phyloP scores from a whole-genome alignment of 2,888 invertebrate genomes.

The Oscheius myriophilus region DNA sequence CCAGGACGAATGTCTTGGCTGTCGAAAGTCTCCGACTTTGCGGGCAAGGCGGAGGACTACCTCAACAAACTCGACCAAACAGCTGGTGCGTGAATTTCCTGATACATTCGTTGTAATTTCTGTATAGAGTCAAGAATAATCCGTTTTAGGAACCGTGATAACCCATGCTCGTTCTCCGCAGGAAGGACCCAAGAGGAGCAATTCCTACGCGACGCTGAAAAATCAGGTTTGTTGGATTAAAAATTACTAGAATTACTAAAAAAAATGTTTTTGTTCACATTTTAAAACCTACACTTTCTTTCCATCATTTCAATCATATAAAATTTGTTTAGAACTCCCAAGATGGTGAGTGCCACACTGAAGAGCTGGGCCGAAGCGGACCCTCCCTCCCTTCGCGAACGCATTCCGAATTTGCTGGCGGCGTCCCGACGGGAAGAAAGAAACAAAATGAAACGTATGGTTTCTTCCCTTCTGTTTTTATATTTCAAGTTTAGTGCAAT shows the following conservation, averaged over 20 bases:
- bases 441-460: conserved; percentile 16
- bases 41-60: conserved; percentile 70
- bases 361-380: conserved; percentile 43
- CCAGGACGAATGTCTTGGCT: conserved; percentile 56
- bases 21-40: conserved; percentile 55
- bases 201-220: conserved; percentile 19
- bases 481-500: conserved; percentile 13
- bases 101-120: background rate
- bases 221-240: conserved; percentile 24
- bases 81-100: conserved; percentile 75
- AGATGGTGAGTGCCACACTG: conserved; percentile 32
- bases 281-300: too few relatives aligned
- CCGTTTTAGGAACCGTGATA: conserved; percentile 45
- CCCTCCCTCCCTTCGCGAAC: conserved; percentile 49
- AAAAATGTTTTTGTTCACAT: background rate
- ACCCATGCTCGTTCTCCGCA: conserved; percentile 27
- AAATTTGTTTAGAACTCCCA: background rate
- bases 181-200: conserved; percentile 21
- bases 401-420: conserved; percentile 35
- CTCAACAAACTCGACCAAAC: conserved; percentile 82
- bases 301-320: too few relatives aligned
- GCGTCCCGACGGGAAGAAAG: conserved; percentile 13
- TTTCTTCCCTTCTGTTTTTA: background rate
- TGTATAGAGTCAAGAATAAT: background rate
- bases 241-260: background rate